phyloP scores from a whole-genome alignment of 2,113 vertebrate species.

The Zosterops hypoxanthus region DNA sequence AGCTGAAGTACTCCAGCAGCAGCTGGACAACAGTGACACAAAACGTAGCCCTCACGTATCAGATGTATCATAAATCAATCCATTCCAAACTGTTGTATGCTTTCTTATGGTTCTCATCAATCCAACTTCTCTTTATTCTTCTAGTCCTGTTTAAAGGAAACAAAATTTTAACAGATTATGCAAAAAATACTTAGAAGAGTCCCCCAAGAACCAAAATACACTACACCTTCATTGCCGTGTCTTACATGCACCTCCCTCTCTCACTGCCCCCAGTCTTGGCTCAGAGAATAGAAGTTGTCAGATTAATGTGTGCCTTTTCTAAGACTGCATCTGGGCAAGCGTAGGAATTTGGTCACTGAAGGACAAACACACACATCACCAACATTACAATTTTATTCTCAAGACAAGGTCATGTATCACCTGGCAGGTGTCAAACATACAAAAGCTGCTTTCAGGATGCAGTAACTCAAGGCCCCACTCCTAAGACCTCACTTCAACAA shows the following conservation, averaged over 20 bases:
- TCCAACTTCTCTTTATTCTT: conserved; percentile 17
- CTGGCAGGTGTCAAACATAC: not conserved
- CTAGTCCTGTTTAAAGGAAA: conserved; percentile 30
- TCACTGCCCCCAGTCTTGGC: not conserved
- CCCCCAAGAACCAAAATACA: not conserved
- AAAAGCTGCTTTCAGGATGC: not conserved
- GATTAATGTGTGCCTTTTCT: not conserved
- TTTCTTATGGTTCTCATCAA: conserved; percentile 3
- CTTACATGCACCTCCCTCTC: not conserved
- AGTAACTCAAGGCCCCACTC: not conserved
- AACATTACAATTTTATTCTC: not conserved
- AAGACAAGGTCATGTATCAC: not conserved
- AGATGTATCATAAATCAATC: conserved; percentile 28
- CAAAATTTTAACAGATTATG: not conserved
- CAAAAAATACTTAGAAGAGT: not conserved
- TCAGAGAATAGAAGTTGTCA: not conserved
- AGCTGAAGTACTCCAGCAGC: conserved; percentile 36
- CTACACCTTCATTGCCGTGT: not conserved
- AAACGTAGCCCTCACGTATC: conserved; percentile 32
- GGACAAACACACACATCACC: not conserved
- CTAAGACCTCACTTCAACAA: not conserved
- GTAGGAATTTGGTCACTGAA: not conserved
- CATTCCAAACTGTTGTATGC: not conserved
- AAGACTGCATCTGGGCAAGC: not conserved
- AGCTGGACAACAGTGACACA: not conserved